Percentiles rank a stretch among this genome's conserved stretches.
Conservation (phyloP, 1,140 invertebrate species). For the Coenobita brevimanus region DNA sequence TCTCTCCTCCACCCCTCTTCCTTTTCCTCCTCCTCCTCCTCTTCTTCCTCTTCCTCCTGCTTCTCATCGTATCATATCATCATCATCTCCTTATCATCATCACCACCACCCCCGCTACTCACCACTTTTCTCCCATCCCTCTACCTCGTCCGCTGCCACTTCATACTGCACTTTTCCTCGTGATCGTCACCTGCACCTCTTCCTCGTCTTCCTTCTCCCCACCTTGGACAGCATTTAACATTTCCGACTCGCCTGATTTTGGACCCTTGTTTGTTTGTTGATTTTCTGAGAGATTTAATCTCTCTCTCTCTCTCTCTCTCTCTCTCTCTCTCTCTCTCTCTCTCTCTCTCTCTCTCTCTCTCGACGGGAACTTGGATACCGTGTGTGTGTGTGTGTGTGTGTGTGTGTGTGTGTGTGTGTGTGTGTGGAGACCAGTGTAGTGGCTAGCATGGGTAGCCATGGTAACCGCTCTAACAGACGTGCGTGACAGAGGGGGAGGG, state of each 20-base stretch:
- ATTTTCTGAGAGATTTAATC: too few species aligned
- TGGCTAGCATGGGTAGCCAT: neutral
- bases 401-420: neutral
- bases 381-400: neutral
- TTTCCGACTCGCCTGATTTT: too few species aligned
- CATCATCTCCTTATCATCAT: neutral
- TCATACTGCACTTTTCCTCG: neutral
- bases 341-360: neutral
- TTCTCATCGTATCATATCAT: neutral
- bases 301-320: constrained; percentile 32
- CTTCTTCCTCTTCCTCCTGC: neutral
- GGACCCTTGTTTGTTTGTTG: too few species aligned
- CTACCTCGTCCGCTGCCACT: neutral
- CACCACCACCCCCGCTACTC: neutral
- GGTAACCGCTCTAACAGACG: too few species aligned
- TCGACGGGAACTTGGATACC: neutral
- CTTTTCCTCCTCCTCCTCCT: neutral
- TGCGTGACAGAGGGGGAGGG: neutral
- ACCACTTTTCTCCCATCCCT: neutral
- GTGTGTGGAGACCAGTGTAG: neutral
- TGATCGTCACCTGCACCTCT: too few species aligned
- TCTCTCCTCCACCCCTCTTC: neutral
- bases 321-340: neutral
- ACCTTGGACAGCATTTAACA: too few species aligned
- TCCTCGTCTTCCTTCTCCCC: too few species aligned